Percentiles rank a stretch among this genome's conserved stretches.
Evolutionary conservation across 2,888 invertebrate species (phyloP).

Genomic region (Nysson spinosus): DNA sequence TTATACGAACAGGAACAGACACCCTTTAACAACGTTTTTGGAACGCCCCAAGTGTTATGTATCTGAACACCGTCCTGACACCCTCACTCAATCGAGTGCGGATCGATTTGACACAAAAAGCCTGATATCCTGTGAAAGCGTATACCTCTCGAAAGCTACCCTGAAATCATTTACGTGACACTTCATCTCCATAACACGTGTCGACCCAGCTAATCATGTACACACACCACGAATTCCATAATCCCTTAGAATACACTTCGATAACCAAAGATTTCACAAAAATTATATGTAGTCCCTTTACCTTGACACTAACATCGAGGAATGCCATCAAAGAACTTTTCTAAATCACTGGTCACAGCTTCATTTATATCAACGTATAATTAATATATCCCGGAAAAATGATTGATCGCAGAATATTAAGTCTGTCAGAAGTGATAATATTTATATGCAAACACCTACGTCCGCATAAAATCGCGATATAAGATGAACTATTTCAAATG

Average conservation of each 20-base stretch:
- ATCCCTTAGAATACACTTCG: background rate
- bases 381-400: too few relatives aligned
- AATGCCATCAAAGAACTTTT: too few relatives aligned
- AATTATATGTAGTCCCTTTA: too few relatives aligned
- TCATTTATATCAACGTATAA: too few relatives aligned
- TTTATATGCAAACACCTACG: too few relatives aligned
- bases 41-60: constrained; percentile 58
- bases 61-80: constrained; percentile 51
- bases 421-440: too few relatives aligned
- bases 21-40: constrained; percentile 56
- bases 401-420: too few relatives aligned
- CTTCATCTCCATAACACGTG: constrained; percentile 49
- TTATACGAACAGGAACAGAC: constrained; percentile 37
- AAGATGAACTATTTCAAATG: too few relatives aligned
- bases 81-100: constrained; percentile 59
- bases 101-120: constrained; percentile 64
- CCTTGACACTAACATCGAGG: too few relatives aligned
- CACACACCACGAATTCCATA: background rate
- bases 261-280: too few relatives aligned
- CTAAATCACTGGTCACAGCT: too few relatives aligned
- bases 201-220: constrained; percentile 42
- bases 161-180: constrained; percentile 51
- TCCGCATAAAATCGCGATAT: too few relatives aligned
- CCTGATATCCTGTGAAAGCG: constrained; percentile 47
- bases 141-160: constrained; percentile 42